Evolutionary conservation across 2,888 invertebrate genomes (phyloP), one percentile per base, ranked within the genome.

Genomic region (Trachelus tabidus): DNA sequence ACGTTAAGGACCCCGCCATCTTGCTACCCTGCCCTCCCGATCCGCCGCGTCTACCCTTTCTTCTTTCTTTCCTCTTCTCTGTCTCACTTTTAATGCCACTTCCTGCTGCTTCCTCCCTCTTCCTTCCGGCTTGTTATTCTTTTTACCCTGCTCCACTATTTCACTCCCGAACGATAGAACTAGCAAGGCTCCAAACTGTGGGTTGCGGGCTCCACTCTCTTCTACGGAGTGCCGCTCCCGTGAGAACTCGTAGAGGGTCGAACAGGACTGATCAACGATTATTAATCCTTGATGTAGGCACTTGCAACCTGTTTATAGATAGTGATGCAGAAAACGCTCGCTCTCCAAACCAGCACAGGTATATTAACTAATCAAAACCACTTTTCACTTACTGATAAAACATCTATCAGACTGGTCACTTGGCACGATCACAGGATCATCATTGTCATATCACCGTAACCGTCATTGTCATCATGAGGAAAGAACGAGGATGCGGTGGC

Each of bases 1-100:
- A 91, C 89, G 91, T 90, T 89, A 91, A 86, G 84, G 90, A 89
- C 81, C 89, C 89, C 89, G 91, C 91, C 91, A 91, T 91, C 88
- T 90, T 91, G 85, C 83, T 79, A 80, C 81, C 81, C 82, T 83
- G 85, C 83, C 81, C 81, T 84, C 84, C 83, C 84, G 84, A 80
- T 77, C 83, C 77, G 79, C 82, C 81, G 33, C 34, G 34, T 79
- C 73, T 69, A 56, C 75, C 69, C 73, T 30, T 73, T 68, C 68
- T 68, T 40, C n/a, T 73, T 75, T n/a, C 30, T n/a, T 76, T 56
- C 37, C 68, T 40, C 12, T 77, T 30, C 56, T 73, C 73, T 76
- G 30, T 69, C 71, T 37, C 40, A 34, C 73, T 76, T 77, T 78
- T 76, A 76, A 79, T 78, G 74, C 73, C 40, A 69, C 74, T 76